Evolutionary conservation across 2,113 vertebrate species (phyloP), one percentile per base, ranked within the genome.

Genomic region (Mobula birostris): DNA sequence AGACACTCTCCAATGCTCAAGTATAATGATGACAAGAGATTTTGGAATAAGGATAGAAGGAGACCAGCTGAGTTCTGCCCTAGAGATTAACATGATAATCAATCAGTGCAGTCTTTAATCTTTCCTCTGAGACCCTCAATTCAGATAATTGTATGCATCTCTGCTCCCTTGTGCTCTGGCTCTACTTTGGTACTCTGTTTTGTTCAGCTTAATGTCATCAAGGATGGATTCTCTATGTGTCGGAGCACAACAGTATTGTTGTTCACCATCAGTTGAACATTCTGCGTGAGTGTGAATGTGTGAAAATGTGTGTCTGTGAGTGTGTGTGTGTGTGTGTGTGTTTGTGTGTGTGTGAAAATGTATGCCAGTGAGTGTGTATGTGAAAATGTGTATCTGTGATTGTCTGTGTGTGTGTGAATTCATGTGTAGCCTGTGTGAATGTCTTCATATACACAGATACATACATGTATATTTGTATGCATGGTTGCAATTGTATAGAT

Each of bases 51-150:
- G 61, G 58, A 66, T 11, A 32, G 29, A 63, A 88, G n/a, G 85
- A 66, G 7, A 27, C 85, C 58, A 87, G 56, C 27, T 87, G 58
- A 17, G 61, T 88, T n/a, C 85, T 88, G 58, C 85, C 32, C 85
- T 11, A 66, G 61, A 32, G 58, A 66, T 85, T 27, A 1, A 14
- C 14, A 61, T n/a, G 61, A 88, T 66, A 88, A 66, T 88, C 29
- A 63, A 88, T 88, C 58, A 66, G 27, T 88, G 15, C 58, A n/a
- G 58, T 88, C 85, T 66, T 88, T 88, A 88, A 66, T 66, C 85
- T 32, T 66, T 6, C 58, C 85, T 88, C 61, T 66, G 85, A 63
- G 29, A 61, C 58, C 85, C 58, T 66, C 58, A 88, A 88, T 88
- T 88, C 29, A 17, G 29, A 66, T 32, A 63, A 66, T 88, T 83